Evolutionary conservation across 2,113 vertebrate species (phyloP).

Genomic region (Aythya baeri): DNA sequence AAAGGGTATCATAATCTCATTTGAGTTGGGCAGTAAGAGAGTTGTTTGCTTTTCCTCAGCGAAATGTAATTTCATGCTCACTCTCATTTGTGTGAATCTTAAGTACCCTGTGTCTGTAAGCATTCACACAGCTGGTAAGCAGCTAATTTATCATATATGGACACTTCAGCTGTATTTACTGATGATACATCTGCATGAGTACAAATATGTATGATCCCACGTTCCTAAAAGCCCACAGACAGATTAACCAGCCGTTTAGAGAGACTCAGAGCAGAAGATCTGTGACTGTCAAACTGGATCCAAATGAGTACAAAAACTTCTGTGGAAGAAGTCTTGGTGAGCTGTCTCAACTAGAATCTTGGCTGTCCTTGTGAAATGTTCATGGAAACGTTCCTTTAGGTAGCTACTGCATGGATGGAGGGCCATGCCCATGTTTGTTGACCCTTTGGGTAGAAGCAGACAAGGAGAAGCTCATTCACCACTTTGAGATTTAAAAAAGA

Average conservation of each 20-base stretch:
- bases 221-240: neutral
- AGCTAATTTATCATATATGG: neutral
- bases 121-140: neutral
- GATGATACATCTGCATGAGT: neutral
- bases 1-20: neutral
- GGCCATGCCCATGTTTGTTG: neutral
- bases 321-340: neutral
- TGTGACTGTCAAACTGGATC: fast-evolving
- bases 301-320: neutral
- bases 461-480: neutral
- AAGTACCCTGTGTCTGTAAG: neutral
- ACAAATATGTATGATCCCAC: neutral
- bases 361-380: neutral
- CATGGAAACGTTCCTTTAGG: neutral
- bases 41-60: neutral
- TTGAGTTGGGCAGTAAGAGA: neutral
- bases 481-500: neutral
- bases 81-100: fast-evolving
- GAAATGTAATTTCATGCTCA: neutral
- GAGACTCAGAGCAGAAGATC: neutral
- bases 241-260: neutral
- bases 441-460: neutral
- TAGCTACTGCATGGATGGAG: neutral
- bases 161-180: neutral
- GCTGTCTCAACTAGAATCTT: neutral